Conservation (phyloP, 1,140 invertebrate species). For the Phenacoccus solenopsis region DNA sequence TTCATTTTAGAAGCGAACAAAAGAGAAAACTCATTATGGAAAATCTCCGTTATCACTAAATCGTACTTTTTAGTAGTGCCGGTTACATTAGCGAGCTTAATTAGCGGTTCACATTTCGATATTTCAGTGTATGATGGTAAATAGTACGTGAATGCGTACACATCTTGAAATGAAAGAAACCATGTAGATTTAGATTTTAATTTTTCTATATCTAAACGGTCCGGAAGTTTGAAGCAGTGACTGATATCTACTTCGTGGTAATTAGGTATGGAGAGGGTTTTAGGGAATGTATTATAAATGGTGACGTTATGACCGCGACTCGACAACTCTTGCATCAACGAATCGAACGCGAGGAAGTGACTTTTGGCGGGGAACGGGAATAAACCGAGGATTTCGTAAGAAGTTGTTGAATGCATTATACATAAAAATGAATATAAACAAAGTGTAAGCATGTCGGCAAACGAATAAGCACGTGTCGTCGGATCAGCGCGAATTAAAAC, state of each 20-base stretch:
- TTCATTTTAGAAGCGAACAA: conserved; percentile 29
- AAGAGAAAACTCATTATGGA: conserved; percentile 25
- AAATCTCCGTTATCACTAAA: conserved; percentile 30
- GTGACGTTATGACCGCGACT: conserved; percentile 30
- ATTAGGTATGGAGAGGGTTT: conserved; percentile 37
- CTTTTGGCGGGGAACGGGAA: conserved; percentile 30
- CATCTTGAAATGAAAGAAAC: not conserved
- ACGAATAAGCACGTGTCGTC: no score
- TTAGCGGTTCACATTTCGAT: not conserved
- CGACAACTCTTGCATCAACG: conserved; percentile 29
- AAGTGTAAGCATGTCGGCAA: no score
- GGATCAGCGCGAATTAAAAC: no score
- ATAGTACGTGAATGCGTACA: not conserved
- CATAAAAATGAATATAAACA: no score
- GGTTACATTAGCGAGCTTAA: not conserved
- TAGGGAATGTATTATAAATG: conserved; percentile 34
- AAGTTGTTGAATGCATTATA: no score
- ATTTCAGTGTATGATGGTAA: not conserved
- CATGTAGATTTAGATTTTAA: not conserved
- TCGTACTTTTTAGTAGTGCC: conserved; percentile 26
- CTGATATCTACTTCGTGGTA: conserved; percentile 37
- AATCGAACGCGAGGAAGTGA: conserved; percentile 32
- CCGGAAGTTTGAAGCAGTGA: conserved; percentile 16
- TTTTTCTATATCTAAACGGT: not conserved
- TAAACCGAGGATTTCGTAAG: conserved; percentile 28